Percentiles rank a stretch among this genome's conserved stretches.
Conservation (phyloP, 1,140 invertebrate genomes). For the Adelges cooleyi region DNA sequence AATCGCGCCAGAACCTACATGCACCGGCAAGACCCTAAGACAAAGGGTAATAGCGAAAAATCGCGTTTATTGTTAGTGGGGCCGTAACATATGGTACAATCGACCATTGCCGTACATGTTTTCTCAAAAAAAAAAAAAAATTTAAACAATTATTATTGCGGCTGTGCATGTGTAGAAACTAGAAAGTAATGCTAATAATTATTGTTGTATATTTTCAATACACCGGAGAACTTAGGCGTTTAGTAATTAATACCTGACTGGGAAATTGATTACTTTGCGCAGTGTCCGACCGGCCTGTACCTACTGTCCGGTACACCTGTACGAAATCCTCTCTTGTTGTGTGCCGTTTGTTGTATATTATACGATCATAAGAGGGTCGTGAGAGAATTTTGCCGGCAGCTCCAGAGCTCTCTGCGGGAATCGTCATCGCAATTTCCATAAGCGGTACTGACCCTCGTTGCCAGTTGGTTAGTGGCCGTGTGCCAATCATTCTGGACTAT, state of each 20-base stretch:
- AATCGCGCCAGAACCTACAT: too few species aligned
- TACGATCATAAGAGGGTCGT: neutral
- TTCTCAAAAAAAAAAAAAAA: too few species aligned
- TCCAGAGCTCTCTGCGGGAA: neutral
- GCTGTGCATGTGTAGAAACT: too few species aligned
- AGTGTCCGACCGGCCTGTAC: neutral
- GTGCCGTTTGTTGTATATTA: neutral
- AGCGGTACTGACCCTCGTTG: conserved; percentile 2
- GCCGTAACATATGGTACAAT: too few species aligned
- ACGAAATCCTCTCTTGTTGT: neutral
- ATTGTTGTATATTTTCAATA: too few species aligned
- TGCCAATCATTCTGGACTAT: neutral
- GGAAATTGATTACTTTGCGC: conserved; percentile 3
- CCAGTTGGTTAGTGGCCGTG: neutral
- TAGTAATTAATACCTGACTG: conserved; percentile 7
- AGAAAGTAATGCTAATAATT: too few species aligned
- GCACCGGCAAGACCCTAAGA: too few species aligned
- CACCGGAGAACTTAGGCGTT: neutral
- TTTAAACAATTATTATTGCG: too few species aligned
- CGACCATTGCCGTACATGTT: too few species aligned
- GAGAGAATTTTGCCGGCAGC: neutral
- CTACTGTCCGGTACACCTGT: too few species aligned
- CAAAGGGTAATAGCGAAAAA: too few species aligned
- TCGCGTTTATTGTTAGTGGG: too few species aligned
- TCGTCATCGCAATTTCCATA: neutral